Percentiles rank a stretch among this genome's conserved stretches.
Evolutionary conservation across 2,888 invertebrate genomes (phyloP).

Genomic region (Trypoxylon attenuatum): DNA sequence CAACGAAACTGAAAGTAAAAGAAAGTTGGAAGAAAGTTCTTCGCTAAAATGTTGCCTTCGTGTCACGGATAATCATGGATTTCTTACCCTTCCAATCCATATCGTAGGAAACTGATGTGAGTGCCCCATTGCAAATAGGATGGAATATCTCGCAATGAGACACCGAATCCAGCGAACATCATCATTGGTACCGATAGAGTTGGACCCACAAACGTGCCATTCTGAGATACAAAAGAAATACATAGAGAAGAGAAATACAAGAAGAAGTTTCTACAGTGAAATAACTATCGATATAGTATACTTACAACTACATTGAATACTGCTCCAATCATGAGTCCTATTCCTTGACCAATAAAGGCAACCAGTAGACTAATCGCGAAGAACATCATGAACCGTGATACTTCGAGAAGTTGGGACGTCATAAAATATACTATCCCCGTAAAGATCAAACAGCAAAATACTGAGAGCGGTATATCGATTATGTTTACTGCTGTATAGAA

Average conservation of each 20-base stretch:
- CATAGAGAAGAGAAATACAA: no score
- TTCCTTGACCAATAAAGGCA: conserved; percentile 93
- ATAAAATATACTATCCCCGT: conserved; percentile 88
- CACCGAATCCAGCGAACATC: conserved; percentile 98
- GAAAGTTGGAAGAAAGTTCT: not conserved
- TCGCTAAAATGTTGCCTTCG: not conserved
- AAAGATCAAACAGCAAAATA: conserved; percentile 84
- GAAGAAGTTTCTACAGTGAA: no score
- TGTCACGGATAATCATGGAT: not conserved
- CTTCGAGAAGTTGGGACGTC: conserved; percentile 91
- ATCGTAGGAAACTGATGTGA: conserved; percentile 92
- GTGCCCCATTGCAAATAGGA: conserved; percentile 92
- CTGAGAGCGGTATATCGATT: conserved; percentile 86
- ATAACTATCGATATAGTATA: no score
- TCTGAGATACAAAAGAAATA: no score
- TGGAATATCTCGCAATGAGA: conserved; percentile 90
- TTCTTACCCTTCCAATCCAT: conserved; percentile 87
- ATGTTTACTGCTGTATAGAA: conserved; percentile 86
- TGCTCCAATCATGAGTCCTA: conserved; percentile 94
- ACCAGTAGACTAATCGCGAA: conserved; percentile 87
- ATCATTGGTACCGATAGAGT: conserved; percentile 94
- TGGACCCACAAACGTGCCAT: conserved; percentile 96
- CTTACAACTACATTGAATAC: conserved; percentile 89
- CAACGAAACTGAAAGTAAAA: conserved; percentile 76
- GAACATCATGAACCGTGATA: conserved; percentile 89